These are phyloP conservation scores for Onychomys leucogaster DNA, from an alignment of 2,797 vertebrate genomes.

Conservation along the genomic window DNA sequence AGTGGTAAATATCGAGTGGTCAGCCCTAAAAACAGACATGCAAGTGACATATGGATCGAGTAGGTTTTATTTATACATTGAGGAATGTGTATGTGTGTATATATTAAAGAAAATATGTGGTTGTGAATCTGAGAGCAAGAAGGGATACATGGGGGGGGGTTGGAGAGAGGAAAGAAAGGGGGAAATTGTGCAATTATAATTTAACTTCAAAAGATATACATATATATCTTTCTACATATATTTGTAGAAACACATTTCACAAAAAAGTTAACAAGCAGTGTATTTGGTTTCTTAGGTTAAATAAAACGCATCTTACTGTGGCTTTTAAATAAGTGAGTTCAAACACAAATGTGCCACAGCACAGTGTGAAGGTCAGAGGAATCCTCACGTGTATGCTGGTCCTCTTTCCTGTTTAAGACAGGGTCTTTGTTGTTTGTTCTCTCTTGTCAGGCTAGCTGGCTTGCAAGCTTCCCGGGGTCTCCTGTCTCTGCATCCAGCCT, in stretches of 20 bases:
- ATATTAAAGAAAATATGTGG: background rate
- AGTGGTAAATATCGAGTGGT: background rate
- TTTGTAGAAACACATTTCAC: background rate
- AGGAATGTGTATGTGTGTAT: background rate
- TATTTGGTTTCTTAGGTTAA: background rate
- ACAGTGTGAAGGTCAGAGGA: background rate
- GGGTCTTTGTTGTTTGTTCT: too few relatives aligned
- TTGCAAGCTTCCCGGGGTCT: background rate
- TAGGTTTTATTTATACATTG: background rate
- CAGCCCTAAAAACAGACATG: background rate
- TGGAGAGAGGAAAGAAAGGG: background rate
- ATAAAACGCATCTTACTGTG: constrained; percentile 10
- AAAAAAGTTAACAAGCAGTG: background rate
- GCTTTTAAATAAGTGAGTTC: background rate
- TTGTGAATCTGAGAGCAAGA: background rate
- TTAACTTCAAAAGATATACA: background rate
- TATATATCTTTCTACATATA: background rate
- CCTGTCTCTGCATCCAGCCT: background rate
- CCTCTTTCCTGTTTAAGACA: background rate
- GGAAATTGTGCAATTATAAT: background rate
- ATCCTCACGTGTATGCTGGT: background rate
- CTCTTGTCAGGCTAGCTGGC: background rate
- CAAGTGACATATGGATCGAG: background rate
- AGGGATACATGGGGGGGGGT: background rate
- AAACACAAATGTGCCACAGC: background rate